Conservation (phyloP, 2,888 invertebrate genomes). For the Aplocera efformata region DNA sequence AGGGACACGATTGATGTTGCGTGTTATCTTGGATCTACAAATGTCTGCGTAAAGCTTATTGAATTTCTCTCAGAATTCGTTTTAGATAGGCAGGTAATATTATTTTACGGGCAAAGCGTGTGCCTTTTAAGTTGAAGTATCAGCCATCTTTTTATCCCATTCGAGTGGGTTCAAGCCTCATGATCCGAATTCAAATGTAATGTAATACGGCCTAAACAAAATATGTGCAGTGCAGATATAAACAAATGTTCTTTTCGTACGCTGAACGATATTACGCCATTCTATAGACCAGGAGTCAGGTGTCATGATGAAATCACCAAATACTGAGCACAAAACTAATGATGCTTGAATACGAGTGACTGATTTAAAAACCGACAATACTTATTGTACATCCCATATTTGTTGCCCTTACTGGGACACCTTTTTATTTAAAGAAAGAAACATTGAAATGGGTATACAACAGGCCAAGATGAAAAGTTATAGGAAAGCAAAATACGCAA, state of each 20-base stretch:
- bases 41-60: not conserved
- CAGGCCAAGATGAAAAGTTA: no score
- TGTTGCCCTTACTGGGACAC: no score
- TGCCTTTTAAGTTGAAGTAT: constrained; percentile 4
- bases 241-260: constrained; percentile 53
- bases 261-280: constrained; percentile 62
- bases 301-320: not conserved
- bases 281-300: constrained; percentile 34
- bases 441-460: no score
- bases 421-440: no score
- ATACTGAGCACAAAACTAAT: no score
- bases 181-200: constrained; percentile 19
- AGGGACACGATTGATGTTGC: no score
- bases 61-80: not conserved
- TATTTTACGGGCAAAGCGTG: constrained; percentile 22
- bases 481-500: no score
- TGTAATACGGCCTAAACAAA: constrained; percentile 22
- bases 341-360: no score
- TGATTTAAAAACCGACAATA: no score
- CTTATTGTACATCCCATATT: no score
- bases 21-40: no score
- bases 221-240: constrained; percentile 37
- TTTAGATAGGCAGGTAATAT: constrained; percentile 17
- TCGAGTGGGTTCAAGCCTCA: constrained; percentile 3
- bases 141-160: constrained; percentile 1